These are phyloP conservation scores for Brenthis ino DNA, from an alignment of 2,888 invertebrate genomes.

Conservation along the genomic window DNA sequence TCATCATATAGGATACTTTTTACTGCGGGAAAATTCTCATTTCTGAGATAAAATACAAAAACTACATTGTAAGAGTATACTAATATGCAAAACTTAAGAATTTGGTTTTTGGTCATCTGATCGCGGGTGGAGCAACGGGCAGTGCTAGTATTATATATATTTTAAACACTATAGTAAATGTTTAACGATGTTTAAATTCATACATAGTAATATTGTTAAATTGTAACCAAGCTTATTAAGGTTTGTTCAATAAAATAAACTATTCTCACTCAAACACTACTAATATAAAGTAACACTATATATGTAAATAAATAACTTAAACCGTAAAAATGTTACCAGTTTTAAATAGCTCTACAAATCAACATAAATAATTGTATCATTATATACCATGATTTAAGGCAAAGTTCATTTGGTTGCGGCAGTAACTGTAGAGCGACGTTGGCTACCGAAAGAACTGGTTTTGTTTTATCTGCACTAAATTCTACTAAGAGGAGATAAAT, in stretches of 20 bases:
- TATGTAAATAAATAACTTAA: conserved; percentile 26
- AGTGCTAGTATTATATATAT: no score
- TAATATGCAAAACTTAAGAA: no score
- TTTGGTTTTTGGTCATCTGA: no score
- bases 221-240: background rate
- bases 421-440: conserved; percentile 31
- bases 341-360: conserved; percentile 33
- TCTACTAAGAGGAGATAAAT: conserved; percentile 34
- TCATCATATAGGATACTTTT: no score
- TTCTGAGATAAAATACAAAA: no score
- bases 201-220: no score
- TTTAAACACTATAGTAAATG: no score
- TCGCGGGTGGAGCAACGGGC: no score
- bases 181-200: no score
- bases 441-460: conserved; percentile 33
- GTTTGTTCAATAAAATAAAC: background rate
- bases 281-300: background rate
- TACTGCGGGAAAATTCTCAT: no score
- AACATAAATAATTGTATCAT: conserved; percentile 38
- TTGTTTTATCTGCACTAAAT: conserved; percentile 34
- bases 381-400: conserved; percentile 35
- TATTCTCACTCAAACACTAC: background rate
- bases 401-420: conserved; percentile 21
- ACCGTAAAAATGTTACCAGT: conserved; percentile 24
- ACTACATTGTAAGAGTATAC: no score